Evolutionary conservation across 2,888 invertebrate genomes (phyloP).

Genomic region (Trichogramma dendrolimi): DNA sequence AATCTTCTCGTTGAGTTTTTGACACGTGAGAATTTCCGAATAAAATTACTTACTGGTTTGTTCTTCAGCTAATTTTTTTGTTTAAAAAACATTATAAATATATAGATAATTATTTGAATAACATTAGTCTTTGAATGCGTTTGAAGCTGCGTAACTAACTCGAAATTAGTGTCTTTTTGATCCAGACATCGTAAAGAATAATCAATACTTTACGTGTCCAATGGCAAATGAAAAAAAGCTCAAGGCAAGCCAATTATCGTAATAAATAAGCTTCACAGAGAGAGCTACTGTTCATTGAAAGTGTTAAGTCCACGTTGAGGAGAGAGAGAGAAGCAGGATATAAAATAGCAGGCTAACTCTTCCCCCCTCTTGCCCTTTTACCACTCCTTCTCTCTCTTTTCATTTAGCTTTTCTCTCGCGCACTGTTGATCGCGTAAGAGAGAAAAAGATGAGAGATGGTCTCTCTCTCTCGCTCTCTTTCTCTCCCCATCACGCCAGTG

Average conservation of each 20-base stretch:
- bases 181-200: too few relatives aligned
- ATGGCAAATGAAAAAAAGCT: constrained; percentile 18
- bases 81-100: background rate
- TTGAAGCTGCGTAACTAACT: too few relatives aligned
- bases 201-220: too few relatives aligned
- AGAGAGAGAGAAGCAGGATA: background rate
- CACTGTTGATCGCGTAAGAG: constrained; percentile 1
- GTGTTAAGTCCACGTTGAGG: constrained; percentile 20
- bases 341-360: too few relatives aligned
- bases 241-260: constrained; percentile 25
- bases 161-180: too few relatives aligned
- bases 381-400: constrained; percentile 16
- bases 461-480: constrained; percentile 1
- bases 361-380: constrained; percentile 5
- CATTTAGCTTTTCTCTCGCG: constrained; percentile 5
- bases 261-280: constrained; percentile 21
- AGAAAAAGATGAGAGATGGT: constrained; percentile 6
- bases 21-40: too few relatives aligned
- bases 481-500: constrained; percentile 9
- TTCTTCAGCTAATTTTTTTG: background rate
- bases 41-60: background rate
- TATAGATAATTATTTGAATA: too few relatives aligned
- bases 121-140: too few relatives aligned
- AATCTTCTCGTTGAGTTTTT: too few relatives aligned
- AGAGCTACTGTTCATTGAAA: constrained; percentile 11